phyloP scores from a whole-genome alignment of 2,113 vertebrate genomes.

The Oncorhynchus clarkii region DNA sequence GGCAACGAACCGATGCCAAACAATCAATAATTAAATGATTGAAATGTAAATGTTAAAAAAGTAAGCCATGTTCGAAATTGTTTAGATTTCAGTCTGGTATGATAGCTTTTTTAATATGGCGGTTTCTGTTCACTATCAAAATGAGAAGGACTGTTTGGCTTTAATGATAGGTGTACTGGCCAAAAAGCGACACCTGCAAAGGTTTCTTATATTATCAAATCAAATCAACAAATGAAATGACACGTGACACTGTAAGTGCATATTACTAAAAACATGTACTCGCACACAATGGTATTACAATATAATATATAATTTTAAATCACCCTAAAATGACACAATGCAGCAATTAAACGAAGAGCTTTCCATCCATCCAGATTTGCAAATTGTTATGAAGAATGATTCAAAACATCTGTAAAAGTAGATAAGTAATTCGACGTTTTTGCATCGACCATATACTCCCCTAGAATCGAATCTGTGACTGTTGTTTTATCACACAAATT shows the following conservation, averaged over 20 bases:
- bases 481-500: slow-evolving; percentile 84
- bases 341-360: neutral
- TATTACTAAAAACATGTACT: neutral
- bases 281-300: neutral
- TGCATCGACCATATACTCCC: slow-evolving; percentile 97
- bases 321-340: neutral
- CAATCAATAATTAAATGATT: slow-evolving; percentile 72
- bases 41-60: slow-evolving; percentile 24
- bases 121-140: neutral
- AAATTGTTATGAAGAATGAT: neutral
- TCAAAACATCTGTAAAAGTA: slow-evolving; percentile 57
- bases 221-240: neutral
- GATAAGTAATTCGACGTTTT: slow-evolving; percentile 88
- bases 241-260: neutral
- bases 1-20: slow-evolving; percentile 61
- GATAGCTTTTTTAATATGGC: neutral
- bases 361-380: neutral
- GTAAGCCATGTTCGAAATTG: slow-evolving; percentile 5
- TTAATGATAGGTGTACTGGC: neutral
- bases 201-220: neutral
- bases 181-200: neutral
- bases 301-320: neutral
- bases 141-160: neutral
- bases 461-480: slow-evolving; percentile 97
- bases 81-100: neutral